phyloP scores from a whole-genome alignment of 2,113 vertebrate species.

The Saiga tatarica region DNA sequence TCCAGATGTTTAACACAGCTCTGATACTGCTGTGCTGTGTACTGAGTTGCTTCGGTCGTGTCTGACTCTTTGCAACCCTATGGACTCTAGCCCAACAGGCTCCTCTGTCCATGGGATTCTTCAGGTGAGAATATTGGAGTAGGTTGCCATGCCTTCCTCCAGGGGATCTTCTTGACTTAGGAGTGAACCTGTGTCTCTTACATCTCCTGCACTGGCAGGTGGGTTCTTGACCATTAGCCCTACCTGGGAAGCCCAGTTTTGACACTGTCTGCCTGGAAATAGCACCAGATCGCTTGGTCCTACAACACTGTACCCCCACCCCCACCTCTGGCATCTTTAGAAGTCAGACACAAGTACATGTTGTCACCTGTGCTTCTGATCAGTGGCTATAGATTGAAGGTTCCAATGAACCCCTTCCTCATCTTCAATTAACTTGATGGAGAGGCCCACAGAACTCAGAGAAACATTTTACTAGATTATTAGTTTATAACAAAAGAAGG shows the following conservation, averaged over 20 bases:
- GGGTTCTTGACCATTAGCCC: not conserved
- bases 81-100: not conserved
- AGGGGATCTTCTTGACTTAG: not conserved
- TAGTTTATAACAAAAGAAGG: not conserved
- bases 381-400: not conserved
- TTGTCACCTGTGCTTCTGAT: not conserved
- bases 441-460: not conserved
- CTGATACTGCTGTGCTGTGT: not conserved
- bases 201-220: not conserved
- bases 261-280: not conserved
- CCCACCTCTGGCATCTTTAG: not conserved
- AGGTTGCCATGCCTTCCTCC: not conserved
- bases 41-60: accelerated
- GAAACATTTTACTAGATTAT: not conserved
- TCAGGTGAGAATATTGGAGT: not conserved
- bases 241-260: not conserved
- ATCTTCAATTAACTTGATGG: not conserved
- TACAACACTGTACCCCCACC: not conserved
- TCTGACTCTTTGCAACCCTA: not conserved
- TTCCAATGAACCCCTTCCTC: not conserved
- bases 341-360: not conserved
- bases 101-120: not conserved
- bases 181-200: not conserved
- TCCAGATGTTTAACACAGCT: not conserved
- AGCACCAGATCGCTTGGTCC: not conserved